Conservation (phyloP, 2,113 vertebrate species). For the Nothobranchius furzeri region DNA sequence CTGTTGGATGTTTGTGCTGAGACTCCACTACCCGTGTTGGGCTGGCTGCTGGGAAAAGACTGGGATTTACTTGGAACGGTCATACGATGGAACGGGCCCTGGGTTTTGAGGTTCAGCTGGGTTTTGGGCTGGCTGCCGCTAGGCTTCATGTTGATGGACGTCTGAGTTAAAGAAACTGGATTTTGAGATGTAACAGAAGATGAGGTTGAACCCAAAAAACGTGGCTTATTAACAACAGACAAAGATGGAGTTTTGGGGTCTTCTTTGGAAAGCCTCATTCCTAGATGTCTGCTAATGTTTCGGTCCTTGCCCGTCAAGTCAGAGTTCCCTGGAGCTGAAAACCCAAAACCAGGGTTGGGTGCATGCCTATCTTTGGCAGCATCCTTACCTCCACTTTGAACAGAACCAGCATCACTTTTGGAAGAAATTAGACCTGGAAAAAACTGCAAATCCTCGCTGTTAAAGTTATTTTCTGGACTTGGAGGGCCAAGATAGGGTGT, state of each 20-base stretch:
- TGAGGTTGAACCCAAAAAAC: constrained; percentile 34
- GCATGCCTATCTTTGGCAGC: constrained; percentile 64
- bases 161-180: constrained; percentile 42
- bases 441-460: constrained; percentile 73
- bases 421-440: constrained; percentile 73
- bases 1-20: constrained; percentile 60
- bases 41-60: constrained; percentile 50
- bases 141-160: constrained; percentile 40
- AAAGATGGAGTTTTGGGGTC: constrained; percentile 51
- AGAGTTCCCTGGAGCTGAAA: constrained; percentile 36
- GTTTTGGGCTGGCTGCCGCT: constrained; percentile 57
- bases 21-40: constrained; percentile 40
- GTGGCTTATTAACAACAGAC: constrained; percentile 50
- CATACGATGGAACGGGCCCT: constrained; percentile 69
- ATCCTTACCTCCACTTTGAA: constrained; percentile 60
- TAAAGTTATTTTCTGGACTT: constrained; percentile 78
- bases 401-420: constrained; percentile 62
- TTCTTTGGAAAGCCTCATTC: constrained; percentile 59
- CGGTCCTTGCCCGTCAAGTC: constrained; percentile 63
- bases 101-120: constrained; percentile 62
- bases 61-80: constrained; percentile 65
- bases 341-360: constrained; percentile 50
- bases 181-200: constrained; percentile 43
- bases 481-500: constrained; percentile 80
- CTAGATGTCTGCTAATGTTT: constrained; percentile 48